Base-by-base conservation (phyloP, 2,888 invertebrate species). In the Bedellia somnulentella region DNA sequence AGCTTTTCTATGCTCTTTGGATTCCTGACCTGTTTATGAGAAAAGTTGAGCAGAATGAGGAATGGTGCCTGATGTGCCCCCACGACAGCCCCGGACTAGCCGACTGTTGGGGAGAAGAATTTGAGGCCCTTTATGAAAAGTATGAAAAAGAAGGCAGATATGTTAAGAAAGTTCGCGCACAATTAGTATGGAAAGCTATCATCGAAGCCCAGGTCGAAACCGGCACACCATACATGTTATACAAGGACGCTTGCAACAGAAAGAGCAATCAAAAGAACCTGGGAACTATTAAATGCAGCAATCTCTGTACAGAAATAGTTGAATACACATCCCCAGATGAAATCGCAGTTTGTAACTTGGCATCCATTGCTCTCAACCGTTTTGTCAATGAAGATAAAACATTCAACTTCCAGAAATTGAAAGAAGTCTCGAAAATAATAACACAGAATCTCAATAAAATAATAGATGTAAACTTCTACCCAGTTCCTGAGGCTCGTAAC, bases 11-110 rank as follows among this genome's bases (percentile, higher is more conserved):
- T 59, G 98, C 92, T 0, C 59, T 99, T 15, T 99, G 99, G 98
- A 92, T 99, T 42, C 95, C 98, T 0, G 98, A 99, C 75, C 78
- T 99, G 33, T 99, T 99, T 58, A 99, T 99, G 99, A 83, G 88
- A 57, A 81, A 99, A 29, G 93, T 94, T 0, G 88, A 94, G 56
- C 77, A 78, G 2, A 82, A 96, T 60, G 86, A 73, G 37, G 78
- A 82, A 29, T 99, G 99, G 99, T 90, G 92, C 30, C 71, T 99
- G 10, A 97, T 99, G 97, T 99, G 98, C 53, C 98, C 99, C 0
- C 86, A 91, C 52, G 87, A 93, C 51, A 88, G 88, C 43, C 96
- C 95, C 0, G 94, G 94, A 0, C 79, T 99, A 3, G 76, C 83
- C 1, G 96, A 98, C 43, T 86, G 86, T 43, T 99, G 93, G 92